These are phyloP conservation scores for Scotopteryx bipunctaria DNA, from an alignment of 2,888 invertebrate genomes.

Conservation along the genomic window DNA sequence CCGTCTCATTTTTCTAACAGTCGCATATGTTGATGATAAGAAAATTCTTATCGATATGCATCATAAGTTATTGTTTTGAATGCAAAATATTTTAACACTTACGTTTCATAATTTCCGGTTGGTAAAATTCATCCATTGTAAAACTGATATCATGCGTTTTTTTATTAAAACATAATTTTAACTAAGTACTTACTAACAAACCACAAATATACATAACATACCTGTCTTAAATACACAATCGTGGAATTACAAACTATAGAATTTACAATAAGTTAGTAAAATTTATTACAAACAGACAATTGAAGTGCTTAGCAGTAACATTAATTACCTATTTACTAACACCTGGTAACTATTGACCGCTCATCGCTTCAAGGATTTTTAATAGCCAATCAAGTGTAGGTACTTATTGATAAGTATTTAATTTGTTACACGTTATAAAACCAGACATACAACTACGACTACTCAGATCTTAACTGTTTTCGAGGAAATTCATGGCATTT, in stretches of 20 bases:
- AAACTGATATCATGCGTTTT: neutral
- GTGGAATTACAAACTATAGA: too few relatives aligned
- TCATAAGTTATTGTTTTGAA: neutral
- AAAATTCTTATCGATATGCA: neutral
- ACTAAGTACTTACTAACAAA: too few relatives aligned
- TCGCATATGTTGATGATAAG: neutral
- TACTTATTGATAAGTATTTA: constrained; percentile 1
- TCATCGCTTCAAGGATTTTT: constrained; percentile 19
- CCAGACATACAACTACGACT: neutral
- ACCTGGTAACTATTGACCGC: constrained; percentile 4
- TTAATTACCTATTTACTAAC: neutral
- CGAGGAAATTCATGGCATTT: constrained; percentile 7
- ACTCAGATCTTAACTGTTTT: constrained; percentile 4
- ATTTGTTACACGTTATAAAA: constrained; percentile 10
- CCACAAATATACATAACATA: too few relatives aligned
- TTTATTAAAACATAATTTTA: too few relatives aligned
- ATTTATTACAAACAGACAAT: too few relatives aligned
- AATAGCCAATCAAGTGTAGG: constrained; percentile 9
- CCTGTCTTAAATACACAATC: too few relatives aligned
- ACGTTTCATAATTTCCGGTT: neutral
- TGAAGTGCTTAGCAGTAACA: neutral
- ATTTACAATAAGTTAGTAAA: too few relatives aligned
- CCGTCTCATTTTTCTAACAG: too few relatives aligned
- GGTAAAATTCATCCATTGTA: neutral
- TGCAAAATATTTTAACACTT: neutral